Conservation (phyloP, 2,797 vertebrate genomes). For the Semotilus atromaculatus region DNA sequence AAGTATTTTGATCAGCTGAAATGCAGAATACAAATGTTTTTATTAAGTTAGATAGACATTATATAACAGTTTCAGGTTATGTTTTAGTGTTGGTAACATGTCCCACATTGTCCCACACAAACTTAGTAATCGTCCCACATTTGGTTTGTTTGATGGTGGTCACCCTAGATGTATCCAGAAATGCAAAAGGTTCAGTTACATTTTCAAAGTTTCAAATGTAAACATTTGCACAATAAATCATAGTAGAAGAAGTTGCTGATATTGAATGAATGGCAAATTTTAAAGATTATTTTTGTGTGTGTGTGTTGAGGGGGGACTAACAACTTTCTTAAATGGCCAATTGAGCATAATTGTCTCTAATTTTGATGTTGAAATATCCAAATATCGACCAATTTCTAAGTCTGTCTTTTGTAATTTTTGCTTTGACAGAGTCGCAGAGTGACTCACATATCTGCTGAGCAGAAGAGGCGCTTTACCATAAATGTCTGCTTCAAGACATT, state of each 20-base stretch:
- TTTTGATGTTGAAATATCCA: neutral
- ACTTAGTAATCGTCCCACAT: too few relatives aligned
- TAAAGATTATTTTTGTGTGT: neutral
- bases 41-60: too few relatives aligned
- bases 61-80: too few relatives aligned
- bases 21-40: too few relatives aligned
- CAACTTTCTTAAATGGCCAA: neutral
- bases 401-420: neutral
- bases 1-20: too few relatives aligned
- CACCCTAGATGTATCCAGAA: neutral
- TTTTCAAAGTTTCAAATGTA: neutral
- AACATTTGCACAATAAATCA: neutral
- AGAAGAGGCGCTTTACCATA: slow-evolving; percentile 94
- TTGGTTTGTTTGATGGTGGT: too few relatives aligned
- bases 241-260: neutral
- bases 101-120: too few relatives aligned
- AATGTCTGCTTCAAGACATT: slow-evolving; percentile 90
- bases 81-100: too few relatives aligned
- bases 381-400: neutral
- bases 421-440: slow-evolving; percentile 84
- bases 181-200: neutral
- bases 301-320: neutral
- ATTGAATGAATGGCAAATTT: neutral
- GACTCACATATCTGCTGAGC: slow-evolving; percentile 91
- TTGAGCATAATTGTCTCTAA: neutral